Evolutionary conservation across 2,113 vertebrate genomes (phyloP).

Genomic region (Scolopax mira): DNA sequence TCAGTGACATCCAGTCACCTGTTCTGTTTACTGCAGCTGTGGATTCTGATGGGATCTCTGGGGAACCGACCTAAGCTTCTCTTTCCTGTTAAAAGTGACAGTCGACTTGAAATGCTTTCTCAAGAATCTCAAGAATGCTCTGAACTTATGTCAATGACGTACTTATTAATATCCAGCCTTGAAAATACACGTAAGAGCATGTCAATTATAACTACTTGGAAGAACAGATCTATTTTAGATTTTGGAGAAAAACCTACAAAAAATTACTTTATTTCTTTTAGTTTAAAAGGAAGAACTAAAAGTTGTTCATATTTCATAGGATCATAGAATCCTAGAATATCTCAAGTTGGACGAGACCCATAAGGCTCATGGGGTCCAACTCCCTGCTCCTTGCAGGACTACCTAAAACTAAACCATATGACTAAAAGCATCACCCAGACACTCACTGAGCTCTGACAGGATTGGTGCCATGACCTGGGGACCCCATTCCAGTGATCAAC

Average conservation of each 20-base stretch:
- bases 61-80: neutral
- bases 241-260: neutral
- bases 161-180: neutral
- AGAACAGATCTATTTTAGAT: neutral
- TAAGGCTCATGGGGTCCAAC: neutral
- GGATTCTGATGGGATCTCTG: neutral
- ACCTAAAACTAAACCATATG: neutral
- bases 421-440: accelerated
- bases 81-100: neutral
- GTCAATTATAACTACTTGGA: neutral
- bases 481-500: neutral
- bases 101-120: neutral
- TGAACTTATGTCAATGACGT: neutral
- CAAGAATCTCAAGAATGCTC: neutral
- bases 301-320: neutral
- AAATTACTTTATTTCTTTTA: neutral
- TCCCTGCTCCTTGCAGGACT: neutral
- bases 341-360: neutral
- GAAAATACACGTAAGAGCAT: neutral
- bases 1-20: neutral
- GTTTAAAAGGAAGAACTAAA: neutral
- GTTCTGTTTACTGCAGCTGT: neutral
- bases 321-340: neutral
- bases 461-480: too few species aligned
- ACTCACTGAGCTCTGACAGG: neutral